Percentiles rank a stretch among this genome's conserved stretches.
These are phyloP conservation scores for Panulirus ornatus DNA, from an alignment of 1,140 invertebrate genomes.

Conservation along the genomic window DNA sequence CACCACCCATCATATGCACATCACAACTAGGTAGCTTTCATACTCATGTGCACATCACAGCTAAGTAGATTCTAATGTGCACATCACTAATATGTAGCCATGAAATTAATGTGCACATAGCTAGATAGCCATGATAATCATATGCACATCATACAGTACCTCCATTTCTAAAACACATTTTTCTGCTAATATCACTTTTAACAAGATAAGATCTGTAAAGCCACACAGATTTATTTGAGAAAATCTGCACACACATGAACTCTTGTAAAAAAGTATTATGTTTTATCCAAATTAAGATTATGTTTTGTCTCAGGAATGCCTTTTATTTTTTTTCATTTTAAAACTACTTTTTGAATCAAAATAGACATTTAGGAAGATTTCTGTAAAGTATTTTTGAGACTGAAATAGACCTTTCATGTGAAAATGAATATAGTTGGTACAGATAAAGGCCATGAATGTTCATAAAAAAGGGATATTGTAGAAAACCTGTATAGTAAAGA, in stretches of 20 bases:
- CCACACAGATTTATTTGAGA: background rate
- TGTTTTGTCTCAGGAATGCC: background rate
- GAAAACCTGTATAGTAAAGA: too few species aligned
- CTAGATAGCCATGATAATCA: constrained; percentile 32
- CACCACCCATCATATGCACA: constrained; percentile 70
- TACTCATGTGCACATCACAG: constrained; percentile 50
- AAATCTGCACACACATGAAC: background rate
- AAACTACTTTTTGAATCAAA: too few species aligned
- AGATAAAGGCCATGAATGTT: too few species aligned
- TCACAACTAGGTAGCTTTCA: constrained; percentile 59
- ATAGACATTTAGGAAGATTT: too few species aligned
- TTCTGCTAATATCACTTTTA: background rate
- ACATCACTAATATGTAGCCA: constrained; percentile 52
- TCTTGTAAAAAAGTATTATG: constrained; percentile 17
- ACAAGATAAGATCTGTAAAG: background rate
- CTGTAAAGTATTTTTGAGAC: too few species aligned
- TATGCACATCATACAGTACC: constrained; percentile 51
- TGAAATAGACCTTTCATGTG: too few species aligned
- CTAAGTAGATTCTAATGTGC: constrained; percentile 29
- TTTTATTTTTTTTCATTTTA: background rate
- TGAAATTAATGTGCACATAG: constrained; percentile 49
- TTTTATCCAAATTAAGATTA: background rate
- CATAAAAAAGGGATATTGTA: too few species aligned
- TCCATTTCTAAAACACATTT: constrained; percentile 15
- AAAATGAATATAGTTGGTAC: too few species aligned